Evolutionary conservation across 2,797 vertebrate species (phyloP).

Genomic region (Takifugu rubripes): DNA sequence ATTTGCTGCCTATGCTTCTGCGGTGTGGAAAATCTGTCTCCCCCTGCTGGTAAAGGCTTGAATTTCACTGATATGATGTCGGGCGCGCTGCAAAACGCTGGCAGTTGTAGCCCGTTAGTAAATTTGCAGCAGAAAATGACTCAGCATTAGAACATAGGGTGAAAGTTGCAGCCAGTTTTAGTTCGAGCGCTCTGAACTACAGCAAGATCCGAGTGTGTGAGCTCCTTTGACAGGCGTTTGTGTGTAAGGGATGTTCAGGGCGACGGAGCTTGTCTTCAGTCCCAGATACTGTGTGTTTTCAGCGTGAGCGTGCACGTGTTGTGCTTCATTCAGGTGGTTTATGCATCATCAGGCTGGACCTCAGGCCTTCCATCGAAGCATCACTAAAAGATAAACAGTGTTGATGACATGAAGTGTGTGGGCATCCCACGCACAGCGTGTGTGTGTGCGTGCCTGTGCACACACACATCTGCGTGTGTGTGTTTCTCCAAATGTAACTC

Average conservation of each 20-base stretch:
- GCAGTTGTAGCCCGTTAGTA: too few species aligned
- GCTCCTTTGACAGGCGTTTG: too few species aligned
- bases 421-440: slow-evolving; percentile 30
- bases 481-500: slow-evolving; percentile 44
- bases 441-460: slow-evolving; percentile 16
- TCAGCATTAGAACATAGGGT: too few species aligned
- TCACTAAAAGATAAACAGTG: slow-evolving; percentile 47
- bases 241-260: background rate
- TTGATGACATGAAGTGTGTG: slow-evolving; percentile 42
- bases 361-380: slow-evolving; percentile 25
- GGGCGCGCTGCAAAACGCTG: too few species aligned
- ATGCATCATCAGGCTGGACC: slow-evolving; percentile 43
- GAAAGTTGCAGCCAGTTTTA: too few species aligned
- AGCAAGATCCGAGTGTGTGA: background rate
- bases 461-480: background rate
- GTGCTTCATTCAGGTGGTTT: slow-evolving; percentile 29
- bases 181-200: too few species aligned
- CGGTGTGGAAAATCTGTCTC: background rate
- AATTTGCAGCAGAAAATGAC: too few species aligned
- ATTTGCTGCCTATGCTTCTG: background rate
- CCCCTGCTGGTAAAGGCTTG: background rate
- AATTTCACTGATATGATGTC: too few species aligned
- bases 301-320: slow-evolving; percentile 5
- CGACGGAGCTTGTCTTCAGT: background rate
- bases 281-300: background rate